Evolutionary conservation across 2,113 vertebrate species (phyloP), one percentile per base, ranked within the genome.

Genomic region (Alethe castanea): DNA sequence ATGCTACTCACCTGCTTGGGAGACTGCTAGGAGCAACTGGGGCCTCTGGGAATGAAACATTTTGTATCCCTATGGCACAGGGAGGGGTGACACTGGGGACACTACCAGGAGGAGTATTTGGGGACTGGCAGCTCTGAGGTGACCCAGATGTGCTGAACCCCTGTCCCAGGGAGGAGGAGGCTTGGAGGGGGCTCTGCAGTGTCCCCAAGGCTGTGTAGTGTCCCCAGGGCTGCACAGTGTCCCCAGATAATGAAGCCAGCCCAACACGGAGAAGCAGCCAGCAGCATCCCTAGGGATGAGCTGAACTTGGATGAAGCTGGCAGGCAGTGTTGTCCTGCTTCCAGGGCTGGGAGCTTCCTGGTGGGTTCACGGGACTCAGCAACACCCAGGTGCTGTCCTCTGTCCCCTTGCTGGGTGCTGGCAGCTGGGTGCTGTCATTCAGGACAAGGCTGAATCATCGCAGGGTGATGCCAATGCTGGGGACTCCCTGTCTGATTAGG

Each of bases 311-410:
- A n/a, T 1, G 26, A 44, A 70, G 73, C 73, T 65, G 59, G 44
- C 0, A 3, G 62, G 64, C 1, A 15, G 5, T 3, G 4, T 2
- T 44, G 25, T 71, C 59, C 44, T 19, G 4, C 3, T 47, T n/a
- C 53, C 26, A 76, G 77, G 38, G 14, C 57, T 22, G 67, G 19
- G 38, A 71, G 11, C 47, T 56, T 81, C 71, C 83, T 0, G 0
- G 22, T 2, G 29, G 45, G 9, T 44, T 73, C 48, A 16, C 1
- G 0, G 4, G 50, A 59, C 59, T 67, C 48, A 22, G 16, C 1
- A 5, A 20, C 38, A 48, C 36, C 23, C 4, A 6, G 44, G 35
- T 36, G 7, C 24, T 0, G 0, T 20, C 19, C 31, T 61, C 16
- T 5, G 14, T 35, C 18, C 23, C 36, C 47, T 40, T 6, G 1